These are phyloP conservation scores for Bombus turneri DNA, from an alignment of 1,140 invertebrate genomes.

Conservation along the genomic window DNA sequence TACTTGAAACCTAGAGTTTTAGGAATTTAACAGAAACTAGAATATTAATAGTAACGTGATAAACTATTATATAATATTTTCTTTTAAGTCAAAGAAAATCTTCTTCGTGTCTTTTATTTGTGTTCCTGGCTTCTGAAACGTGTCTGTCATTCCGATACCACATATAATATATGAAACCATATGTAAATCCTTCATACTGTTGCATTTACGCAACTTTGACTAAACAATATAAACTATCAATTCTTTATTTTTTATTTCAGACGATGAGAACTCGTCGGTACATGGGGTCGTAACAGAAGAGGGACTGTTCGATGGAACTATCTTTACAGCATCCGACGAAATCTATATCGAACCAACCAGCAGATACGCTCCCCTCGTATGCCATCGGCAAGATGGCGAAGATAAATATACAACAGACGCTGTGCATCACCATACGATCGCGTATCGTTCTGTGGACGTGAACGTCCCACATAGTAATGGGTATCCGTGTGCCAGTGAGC, in stretches of 20 bases:
- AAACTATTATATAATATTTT: too few species aligned
- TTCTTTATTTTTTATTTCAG: constrained; percentile 82
- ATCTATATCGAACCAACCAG: constrained; percentile 93
- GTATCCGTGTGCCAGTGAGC: constrained; percentile 82
- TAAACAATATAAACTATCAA: background rate
- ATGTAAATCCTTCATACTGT: too few species aligned
- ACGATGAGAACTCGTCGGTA: constrained; percentile 90
- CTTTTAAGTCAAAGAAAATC: too few species aligned
- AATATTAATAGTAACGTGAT: too few species aligned
- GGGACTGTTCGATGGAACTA: constrained; percentile 94
- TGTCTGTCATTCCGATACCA: too few species aligned
- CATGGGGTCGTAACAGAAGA: constrained; percentile 92
- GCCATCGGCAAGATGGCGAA: constrained; percentile 45
- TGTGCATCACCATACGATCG: constrained; percentile 88
- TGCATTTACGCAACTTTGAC: too few species aligned
- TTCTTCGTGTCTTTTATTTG: too few species aligned
- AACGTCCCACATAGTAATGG: constrained; percentile 83
- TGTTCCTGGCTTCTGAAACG: too few species aligned
- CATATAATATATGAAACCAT: too few species aligned
- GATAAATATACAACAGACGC: constrained; percentile 58
- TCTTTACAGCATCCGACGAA: constrained; percentile 88
- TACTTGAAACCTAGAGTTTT: background rate
- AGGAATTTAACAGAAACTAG: too few species aligned
- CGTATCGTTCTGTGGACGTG: constrained; percentile 92
- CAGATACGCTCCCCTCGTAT: constrained; percentile 83